Conservation (phyloP, 2,113 vertebrate species). For the Acrocephalus kingi region DNA sequence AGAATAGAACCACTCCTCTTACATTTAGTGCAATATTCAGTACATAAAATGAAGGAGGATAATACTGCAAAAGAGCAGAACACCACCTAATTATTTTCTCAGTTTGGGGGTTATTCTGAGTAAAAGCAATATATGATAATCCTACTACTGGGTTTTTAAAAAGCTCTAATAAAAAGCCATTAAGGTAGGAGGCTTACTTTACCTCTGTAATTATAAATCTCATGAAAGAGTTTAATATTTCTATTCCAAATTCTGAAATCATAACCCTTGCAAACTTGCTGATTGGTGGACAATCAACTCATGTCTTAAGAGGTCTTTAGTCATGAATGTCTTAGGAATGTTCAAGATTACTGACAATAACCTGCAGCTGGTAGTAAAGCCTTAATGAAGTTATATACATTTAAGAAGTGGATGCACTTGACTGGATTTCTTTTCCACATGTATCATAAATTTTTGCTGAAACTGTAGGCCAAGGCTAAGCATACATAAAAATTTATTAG, state of each 20-base stretch:
- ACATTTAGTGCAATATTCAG: not conserved
- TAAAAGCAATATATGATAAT: not conserved
- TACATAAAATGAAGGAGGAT: not conserved
- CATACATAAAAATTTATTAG: not conserved
- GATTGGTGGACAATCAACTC: not conserved
- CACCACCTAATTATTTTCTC: not conserved
- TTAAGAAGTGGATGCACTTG: not conserved
- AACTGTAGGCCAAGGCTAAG: not conserved
- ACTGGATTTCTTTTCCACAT: not conserved
- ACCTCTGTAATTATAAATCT: not conserved
- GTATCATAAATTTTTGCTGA: not conserved
- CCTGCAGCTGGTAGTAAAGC: not conserved
- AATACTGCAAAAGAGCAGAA: not conserved
- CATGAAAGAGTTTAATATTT: not conserved
- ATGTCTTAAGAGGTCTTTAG: not conserved
- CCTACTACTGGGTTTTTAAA: not conserved
- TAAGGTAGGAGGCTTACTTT: not conserved
- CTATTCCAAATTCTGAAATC: not conserved
- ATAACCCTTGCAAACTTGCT: not conserved
- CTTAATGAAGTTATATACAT: not conserved
- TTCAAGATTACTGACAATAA: not conserved
- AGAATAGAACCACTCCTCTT: rapidly evolving
- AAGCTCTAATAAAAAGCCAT: not conserved
- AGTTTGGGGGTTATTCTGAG: not conserved
- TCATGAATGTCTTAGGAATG: not conserved